Evolutionary conservation across 2,888 invertebrate genomes (phyloP).

Genomic region (Conops quadrifasciatus): DNA sequence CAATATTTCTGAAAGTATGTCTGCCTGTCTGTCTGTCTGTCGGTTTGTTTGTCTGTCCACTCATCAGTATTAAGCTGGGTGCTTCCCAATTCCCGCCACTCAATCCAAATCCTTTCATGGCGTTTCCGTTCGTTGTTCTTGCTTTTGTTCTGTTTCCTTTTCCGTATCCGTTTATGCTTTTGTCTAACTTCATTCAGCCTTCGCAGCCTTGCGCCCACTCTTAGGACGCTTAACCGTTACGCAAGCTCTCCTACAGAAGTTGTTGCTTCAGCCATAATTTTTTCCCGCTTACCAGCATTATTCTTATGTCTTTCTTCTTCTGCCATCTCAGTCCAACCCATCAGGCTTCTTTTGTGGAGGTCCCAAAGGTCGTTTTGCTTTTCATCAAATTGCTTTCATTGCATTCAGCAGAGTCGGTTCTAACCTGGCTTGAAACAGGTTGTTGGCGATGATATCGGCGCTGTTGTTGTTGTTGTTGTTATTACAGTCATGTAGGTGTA

Average conservation of each 20-base stretch:
- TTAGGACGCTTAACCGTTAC: no score
- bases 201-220: no score
- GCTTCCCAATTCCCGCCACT: not conserved
- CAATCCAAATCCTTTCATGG: no score
- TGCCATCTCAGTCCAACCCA: not conserved
- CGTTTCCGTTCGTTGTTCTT: not conserved
- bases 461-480: conserved; percentile 2
- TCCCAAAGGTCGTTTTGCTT: no score
- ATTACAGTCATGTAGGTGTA: no score
- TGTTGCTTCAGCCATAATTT: conserved; percentile 7
- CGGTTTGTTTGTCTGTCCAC: not conserved
- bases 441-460: not conserved
- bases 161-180: not conserved
- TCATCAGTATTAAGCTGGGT: conserved; percentile 8
- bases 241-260: no score
- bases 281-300: conserved; percentile 6
- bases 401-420: not conserved
- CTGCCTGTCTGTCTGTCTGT: not conserved
- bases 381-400: not conserved
- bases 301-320: not conserved
- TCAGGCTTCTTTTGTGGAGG: no score
- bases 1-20: no score
- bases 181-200: no score
- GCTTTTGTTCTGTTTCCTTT: not conserved
- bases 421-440: conserved; percentile 13